A percentile compares a stretch with the other conserved stretches of the same genome.
These are phyloP conservation scores for Oreortyx pictus DNA, from an alignment of 2,797 vertebrate genomes.

Conservation along the genomic window DNA sequence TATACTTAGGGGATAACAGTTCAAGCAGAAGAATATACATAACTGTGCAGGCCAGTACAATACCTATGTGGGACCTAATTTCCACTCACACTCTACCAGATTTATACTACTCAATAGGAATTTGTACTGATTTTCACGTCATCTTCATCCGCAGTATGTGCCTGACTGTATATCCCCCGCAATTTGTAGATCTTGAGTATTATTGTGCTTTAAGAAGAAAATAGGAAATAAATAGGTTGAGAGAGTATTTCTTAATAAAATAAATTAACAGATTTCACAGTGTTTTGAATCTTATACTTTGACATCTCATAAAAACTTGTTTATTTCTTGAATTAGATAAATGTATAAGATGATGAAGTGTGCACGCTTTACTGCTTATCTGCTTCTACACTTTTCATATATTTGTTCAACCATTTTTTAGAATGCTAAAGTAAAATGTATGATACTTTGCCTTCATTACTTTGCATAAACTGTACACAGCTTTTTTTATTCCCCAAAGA, in stretches of 20 bases:
- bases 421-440: background rate
- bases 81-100: background rate
- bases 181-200: background rate
- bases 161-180: background rate
- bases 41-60: background rate
- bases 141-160: background rate
- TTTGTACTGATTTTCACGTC: background rate
- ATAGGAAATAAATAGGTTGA: conserved; percentile 4
- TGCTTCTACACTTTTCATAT: background rate
- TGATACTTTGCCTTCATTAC: background rate
- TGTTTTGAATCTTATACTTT: background rate
- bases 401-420: background rate
- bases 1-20: background rate
- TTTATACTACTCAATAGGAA: conserved; percentile 1
- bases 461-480: background rate
- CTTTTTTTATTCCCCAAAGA: background rate
- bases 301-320: background rate
- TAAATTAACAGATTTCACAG: background rate
- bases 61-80: background rate
- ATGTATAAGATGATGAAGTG: background rate
- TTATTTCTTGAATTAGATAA: background rate
- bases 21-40: conserved; percentile 6
- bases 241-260: conserved; percentile 45
- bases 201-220: conserved; percentile 36
- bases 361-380: background rate